Evolutionary conservation across 2,113 vertebrate genomes (phyloP).

Genomic region (Engraulis encrasicolus): DNA sequence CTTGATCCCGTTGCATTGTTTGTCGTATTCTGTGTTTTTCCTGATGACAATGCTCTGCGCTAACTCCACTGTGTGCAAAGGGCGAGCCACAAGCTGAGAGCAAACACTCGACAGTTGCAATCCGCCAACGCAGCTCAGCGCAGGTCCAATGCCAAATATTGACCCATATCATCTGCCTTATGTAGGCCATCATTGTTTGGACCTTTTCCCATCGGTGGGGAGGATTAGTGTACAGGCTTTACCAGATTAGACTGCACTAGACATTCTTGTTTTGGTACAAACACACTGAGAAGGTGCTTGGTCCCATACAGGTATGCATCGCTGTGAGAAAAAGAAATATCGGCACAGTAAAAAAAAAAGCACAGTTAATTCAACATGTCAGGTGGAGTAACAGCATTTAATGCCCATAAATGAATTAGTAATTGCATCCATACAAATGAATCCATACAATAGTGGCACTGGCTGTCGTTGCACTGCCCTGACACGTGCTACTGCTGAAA

Average conservation of each 20-base stretch:
- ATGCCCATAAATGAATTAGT: too few species aligned
- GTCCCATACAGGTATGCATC: neutral
- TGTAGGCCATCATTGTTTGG: neutral
- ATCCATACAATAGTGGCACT: too few species aligned
- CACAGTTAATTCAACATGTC: too few species aligned
- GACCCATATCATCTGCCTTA: slow-evolving; percentile 23
- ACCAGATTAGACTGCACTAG: neutral
- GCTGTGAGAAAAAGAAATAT: neutral
- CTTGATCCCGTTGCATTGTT: neutral
- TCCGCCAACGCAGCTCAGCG: slow-evolving; percentile 6
- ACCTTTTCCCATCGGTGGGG: neutral
- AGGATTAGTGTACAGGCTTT: neutral
- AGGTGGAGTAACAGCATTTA: too few species aligned
- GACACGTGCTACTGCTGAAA: too few species aligned
- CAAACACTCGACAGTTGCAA: slow-evolving; percentile 34
- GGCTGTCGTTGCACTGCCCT: too few species aligned
- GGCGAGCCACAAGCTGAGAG: slow-evolving; percentile 15
- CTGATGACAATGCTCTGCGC: neutral
- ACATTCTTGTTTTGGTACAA: neutral
- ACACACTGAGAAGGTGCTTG: neutral
- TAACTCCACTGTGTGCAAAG: slow-evolving; percentile 34
- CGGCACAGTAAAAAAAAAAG: too few species aligned
- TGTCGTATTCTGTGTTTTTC: neutral
- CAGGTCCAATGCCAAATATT: slow-evolving; percentile 31
- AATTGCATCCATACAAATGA: too few species aligned